A percentile compares a stretch with the other conserved stretches of the same genome.
These are phyloP conservation scores for Dreissena rostriformis DNA, from an alignment of 1,140 invertebrate species.

Conservation along the genomic window DNA sequence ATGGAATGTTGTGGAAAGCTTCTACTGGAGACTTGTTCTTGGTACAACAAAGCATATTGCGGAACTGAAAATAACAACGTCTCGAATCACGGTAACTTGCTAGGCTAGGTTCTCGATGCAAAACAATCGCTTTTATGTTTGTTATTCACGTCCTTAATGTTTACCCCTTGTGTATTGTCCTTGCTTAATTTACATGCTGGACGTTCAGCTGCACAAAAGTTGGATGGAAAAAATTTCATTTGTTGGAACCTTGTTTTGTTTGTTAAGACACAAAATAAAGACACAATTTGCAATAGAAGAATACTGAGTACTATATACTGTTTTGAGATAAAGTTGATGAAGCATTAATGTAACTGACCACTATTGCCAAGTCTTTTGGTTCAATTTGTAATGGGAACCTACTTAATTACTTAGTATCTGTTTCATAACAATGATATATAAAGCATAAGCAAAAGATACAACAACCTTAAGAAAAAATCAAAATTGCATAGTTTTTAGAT, in stretches of 20 bases:
- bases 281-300: no score
- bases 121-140: neutral
- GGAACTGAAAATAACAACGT: slow-evolving; percentile 6
- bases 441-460: no score
- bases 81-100: neutral
- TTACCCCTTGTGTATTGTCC: neutral
- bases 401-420: no score
- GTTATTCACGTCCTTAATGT: neutral
- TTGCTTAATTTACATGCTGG: neutral
- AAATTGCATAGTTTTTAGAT: no score
- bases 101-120: neutral
- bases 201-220: neutral
- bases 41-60: neutral
- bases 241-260: neutral
- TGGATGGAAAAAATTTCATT: neutral
- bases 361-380: no score
- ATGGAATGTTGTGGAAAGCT: slow-evolving; percentile 1
- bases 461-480: no score
- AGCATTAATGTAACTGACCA: no score
- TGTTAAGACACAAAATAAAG: no score
- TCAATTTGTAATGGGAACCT: no score
- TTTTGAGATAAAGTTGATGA: no score
- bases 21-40: slow-evolving; percentile 2
- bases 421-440: no score
- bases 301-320: no score